Evolutionary conservation across 2,888 invertebrate genomes (phyloP).

Genomic region (Brachypalpus laphriformis): DNA sequence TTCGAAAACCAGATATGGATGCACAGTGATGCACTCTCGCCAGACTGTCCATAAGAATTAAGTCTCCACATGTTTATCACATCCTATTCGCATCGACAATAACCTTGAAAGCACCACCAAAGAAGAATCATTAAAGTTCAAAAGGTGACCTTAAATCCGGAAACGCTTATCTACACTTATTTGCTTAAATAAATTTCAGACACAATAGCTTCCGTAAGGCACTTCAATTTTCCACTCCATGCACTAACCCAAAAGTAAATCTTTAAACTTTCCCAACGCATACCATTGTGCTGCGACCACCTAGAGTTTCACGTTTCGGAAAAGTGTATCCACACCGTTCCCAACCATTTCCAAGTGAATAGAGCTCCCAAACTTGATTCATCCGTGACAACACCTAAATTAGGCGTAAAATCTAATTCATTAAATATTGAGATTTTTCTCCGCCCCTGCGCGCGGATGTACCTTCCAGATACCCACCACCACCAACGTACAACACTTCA

Average conservation of each 20-base stretch:
- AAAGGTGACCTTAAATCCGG: neutral
- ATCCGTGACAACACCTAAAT: conserved; percentile 65
- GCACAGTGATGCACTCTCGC: no score
- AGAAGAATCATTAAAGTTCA: no score
- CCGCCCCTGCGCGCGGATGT: neutral
- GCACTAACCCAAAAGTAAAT: neutral
- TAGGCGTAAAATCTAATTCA: conserved; percentile 67
- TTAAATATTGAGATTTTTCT: conserved; percentile 63
- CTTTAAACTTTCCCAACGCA: neutral
- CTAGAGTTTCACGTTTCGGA: neutral
- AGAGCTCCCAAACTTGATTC: conserved; percentile 31
- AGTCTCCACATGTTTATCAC: no score
- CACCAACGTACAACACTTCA: conserved; percentile 25
- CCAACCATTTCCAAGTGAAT: neutral
- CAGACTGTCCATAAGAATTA: no score
- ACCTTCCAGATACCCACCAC: neutral
- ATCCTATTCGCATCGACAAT: no score
- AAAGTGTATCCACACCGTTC: neutral
- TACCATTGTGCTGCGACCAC: conserved; percentile 1
- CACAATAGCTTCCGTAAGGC: neutral
- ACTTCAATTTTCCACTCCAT: conserved; percentile 32
- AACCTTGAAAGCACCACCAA: no score
- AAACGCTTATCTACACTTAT: neutral
- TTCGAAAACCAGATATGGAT: no score
- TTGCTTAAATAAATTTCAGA: neutral